Base-by-base conservation (phyloP, 2,888 invertebrate genomes). In the Luperina testacea region DNA sequence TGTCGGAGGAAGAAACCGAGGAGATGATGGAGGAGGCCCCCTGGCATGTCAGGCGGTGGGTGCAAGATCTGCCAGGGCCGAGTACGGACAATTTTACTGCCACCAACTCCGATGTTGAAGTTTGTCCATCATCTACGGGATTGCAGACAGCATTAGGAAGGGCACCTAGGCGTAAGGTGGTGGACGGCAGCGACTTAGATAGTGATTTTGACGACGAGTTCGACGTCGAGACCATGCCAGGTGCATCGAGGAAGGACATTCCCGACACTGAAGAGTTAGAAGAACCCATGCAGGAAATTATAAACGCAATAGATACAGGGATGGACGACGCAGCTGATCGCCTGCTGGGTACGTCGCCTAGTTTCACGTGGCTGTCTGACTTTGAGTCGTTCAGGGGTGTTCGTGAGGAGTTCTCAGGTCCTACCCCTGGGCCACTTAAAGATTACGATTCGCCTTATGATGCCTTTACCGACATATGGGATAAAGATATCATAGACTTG, bases 221-320 rank as follows among this genome's bases (percentile, higher is more conserved):
- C 17, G 57, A 75, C n/a, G 15, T 27, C 53, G 20, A 24, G 3
- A n/a, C 3, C 45, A 45, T 17, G 42, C 24, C 59, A 57, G 32
- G 7, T 38, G 6, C 4, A 7, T 11, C 11, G 0, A 6, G 42
- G 9, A 59, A 17, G 7, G 68, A 79, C 48, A 81, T 89, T 72
- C 86, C 87, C 1, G 82, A 84, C 27, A 82, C 86, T 53, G 86
- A 86, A 2, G 88, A 87, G 68, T 68, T 89, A 63, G 84, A 88
- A 0, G 82, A 77, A 57, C 72, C 79, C 17, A 53, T 69, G 8
- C 67, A 27, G 11, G 42, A 72, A n/a, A 27, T 83, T 13, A 72
- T 88, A 68, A 38, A 76, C 71, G 24, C 17, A 20, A 71, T 79
- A 2, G 77, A 79, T 51, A 76, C 69, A 17, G 88, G 72, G 63